These are phyloP conservation scores for Druceiella hillmani DNA, from an alignment of 2,888 invertebrate genomes.

Conservation along the genomic window DNA sequence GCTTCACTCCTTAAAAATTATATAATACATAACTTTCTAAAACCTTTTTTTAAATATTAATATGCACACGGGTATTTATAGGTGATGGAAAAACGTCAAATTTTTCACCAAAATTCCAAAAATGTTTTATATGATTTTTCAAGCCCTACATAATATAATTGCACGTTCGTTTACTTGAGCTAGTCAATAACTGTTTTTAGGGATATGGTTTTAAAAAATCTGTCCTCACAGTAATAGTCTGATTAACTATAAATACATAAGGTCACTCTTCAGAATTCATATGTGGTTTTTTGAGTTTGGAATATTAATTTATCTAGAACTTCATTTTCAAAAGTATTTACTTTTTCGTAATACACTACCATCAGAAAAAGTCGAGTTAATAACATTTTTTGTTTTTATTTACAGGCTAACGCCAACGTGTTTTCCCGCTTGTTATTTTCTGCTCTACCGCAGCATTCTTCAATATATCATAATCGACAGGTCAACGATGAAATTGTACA, in stretches of 20 bases:
- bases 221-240: conserved; percentile 12
- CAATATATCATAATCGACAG: too few relatives aligned
- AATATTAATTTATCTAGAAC: conserved; percentile 7
- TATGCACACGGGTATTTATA: conserved; percentile 16
- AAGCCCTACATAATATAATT: conserved; percentile 14
- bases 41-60: conserved; percentile 16
- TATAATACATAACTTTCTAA: conserved; percentile 16
- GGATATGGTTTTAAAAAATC: conserved; percentile 12
- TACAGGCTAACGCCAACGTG: too few relatives aligned
- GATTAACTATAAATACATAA: conserved; percentile 13
- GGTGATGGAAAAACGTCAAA: too few relatives aligned
- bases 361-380: too few relatives aligned
- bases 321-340: conserved; percentile 6
- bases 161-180: conserved; percentile 12
- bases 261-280: conserved; percentile 12
- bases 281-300: conserved; percentile 12
- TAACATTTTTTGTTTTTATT: too few relatives aligned
- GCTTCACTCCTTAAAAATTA: conserved; percentile 17
- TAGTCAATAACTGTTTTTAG: conserved; percentile 10
- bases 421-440: too few relatives aligned
- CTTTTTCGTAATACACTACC: conserved; percentile 9
- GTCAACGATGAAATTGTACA: too few relatives aligned
- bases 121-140: conserved; percentile 14
- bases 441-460: too few relatives aligned
- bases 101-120: conserved; percentile 16